Base-by-base conservation (phyloP, 2,888 invertebrate genomes). In the Polydrusus cervinus region DNA sequence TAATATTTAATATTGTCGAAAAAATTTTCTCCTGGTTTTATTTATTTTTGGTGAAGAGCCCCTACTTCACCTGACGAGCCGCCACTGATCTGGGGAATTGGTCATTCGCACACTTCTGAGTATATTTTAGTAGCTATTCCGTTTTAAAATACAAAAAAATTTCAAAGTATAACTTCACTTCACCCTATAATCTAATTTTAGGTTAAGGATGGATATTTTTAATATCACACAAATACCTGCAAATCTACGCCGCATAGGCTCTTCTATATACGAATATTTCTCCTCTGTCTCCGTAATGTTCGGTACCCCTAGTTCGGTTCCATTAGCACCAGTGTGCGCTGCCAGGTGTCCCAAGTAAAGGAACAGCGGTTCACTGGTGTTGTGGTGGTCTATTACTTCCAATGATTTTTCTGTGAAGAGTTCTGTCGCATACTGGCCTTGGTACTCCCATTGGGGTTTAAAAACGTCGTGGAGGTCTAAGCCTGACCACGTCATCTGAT, bases 311-410 rank as follows among this genome's bases (percentile, higher is more conserved):
- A 95, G 85, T 0, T 90, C 90, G 0, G 91, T 89, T 64, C 91
- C 92, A 0, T 88, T 87, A 80, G 93, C 70, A 2, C 84, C 30
- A 3, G 83, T 80, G 66, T 84, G 83, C 0, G 90, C 91, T 0
- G 96, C 96, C 61, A 93, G 88, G 85, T 96, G 95, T 0, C 92
- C 90, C 40, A 97, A 82, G 85, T 94, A 91, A 74, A 97, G 87
- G 83, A 95, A 96, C 72, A 97, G 84, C 0, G 97, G 96, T 81
- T 82, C 82, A n/a, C 38, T 73, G 11, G 38, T 14, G 47, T 78
- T 66, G 80, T 93, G 93, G 0, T 86, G 82, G 7, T 85, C 84
- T 68, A 94, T 93, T 2, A 93, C 89, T 65, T 89, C 87, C 51
- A 90, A 88, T 0, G 94, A 92, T 83, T 93, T 92, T 13, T 89